A percentile compares a stretch with the other conserved stretches of the same genome.
These are phyloP conservation scores for Halisarca cf. caerulea DNA, from an alignment of 37 sponge, comb jelly and placozoan genomes.

Conservation along the genomic window DNA sequence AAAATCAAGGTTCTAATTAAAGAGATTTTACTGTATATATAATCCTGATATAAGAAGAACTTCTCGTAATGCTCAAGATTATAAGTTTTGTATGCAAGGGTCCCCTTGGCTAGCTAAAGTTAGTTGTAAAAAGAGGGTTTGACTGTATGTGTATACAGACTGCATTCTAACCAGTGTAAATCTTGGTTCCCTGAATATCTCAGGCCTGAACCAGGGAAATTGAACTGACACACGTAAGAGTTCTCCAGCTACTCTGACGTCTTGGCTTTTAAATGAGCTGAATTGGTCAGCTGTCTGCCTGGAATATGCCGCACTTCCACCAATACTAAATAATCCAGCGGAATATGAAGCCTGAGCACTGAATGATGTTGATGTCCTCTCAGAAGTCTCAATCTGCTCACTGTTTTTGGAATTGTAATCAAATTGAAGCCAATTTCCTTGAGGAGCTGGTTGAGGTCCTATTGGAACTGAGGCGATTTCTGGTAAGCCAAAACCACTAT, in stretches of 20 bases:
- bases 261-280: conserved; percentile 19
- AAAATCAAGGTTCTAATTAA: too few species aligned
- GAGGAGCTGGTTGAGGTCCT: neutral
- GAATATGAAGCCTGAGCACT: neutral
- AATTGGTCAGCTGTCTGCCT: neutral
- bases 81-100: too few species aligned
- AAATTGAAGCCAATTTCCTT: conserved; percentile 42
- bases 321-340: neutral
- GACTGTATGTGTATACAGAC: neutral
- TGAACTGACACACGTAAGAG: conserved; percentile 54
- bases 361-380: conserved; percentile 1
- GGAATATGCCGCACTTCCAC: neutral
- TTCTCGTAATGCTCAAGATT: too few species aligned
- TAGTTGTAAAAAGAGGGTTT: neutral
- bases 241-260: conserved; percentile 38
- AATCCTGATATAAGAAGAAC: too few species aligned
- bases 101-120: too few species aligned
- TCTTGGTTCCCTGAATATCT: conserved; percentile 23
- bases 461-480: neutral
- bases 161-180: conserved; percentile 3
- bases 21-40: too few species aligned
- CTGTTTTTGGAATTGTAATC: conserved; percentile 19
- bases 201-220: conserved; percentile 64
- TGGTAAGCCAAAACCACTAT: neutral
- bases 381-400: neutral